Evolutionary conservation across 2,888 invertebrate species (phyloP), one percentile per base, ranked within the genome.

Genomic region (Yponomeuta evonymella): DNA sequence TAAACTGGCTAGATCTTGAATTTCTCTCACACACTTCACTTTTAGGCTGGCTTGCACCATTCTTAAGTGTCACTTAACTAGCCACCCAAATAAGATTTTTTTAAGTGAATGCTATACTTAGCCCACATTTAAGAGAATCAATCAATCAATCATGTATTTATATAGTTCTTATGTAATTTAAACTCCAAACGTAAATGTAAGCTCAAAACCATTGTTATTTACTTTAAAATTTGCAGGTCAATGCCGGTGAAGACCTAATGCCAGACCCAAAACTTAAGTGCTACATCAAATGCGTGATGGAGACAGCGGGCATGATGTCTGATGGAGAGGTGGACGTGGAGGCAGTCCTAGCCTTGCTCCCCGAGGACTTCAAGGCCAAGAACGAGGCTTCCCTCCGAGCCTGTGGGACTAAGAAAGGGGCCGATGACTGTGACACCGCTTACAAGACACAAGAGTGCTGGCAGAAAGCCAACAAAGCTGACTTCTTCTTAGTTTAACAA

Each of bases 211-310:
- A 4, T 33, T 5, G 23, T 23, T 23, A 23, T 4, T 33, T 4
- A 33, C 33, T 33, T 33, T 4, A 33, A 33, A 33, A 33, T 33
- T 58, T 5, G 15, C 51, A 58, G 51, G 81, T 90, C 1, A 86
- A 91, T 77, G 82, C 71, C 6, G 91, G 91, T n/a, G 81, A 82
- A 0, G 81, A 81, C 15, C 76, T 91, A 23, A 76, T 80, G 78
- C 78, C 82, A 0, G 90, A 90, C 75, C 75, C 75, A 0, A 81
- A 80, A 72, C 79, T 91, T 70, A 88, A 89, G 75, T 91, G 91
- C 79, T 91, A 91, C 81, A 81, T 88, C 74, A 89, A 89, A 76
- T 91, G 91, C 76, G 79, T 84, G 30, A 89, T 91, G 91, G 91
- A 90, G 80, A 89, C 87, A 43, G 87, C 88, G 1, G 91, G 91